Evolutionary conservation across 2,113 vertebrate genomes (phyloP), one percentile per base, ranked within the genome.

Genomic region (Cisticola juncidis): DNA sequence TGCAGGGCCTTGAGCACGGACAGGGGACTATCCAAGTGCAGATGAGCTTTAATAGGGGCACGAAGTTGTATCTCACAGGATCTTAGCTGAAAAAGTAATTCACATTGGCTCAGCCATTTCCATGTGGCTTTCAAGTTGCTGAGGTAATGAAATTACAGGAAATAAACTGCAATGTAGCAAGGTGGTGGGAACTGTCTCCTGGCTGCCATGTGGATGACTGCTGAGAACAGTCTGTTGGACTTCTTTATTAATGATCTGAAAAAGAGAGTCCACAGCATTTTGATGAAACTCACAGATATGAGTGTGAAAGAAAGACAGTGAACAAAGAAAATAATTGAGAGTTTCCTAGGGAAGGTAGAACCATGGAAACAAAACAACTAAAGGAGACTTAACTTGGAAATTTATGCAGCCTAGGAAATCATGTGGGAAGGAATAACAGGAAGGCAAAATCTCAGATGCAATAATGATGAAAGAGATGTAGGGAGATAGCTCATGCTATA

Each of bases 71-170:
- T 56, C 69, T 86, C 47, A 62, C 61, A 83, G 47, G 40, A 86
- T 86, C 72, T 78, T 68, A 79, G 69, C 80, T 84, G 69, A 93
- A 88, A 91, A 96, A 88, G 44, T 53, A 92, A 86, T 94, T 93
- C 76, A 61, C 66, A 64, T 71, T 74, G 88, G 31, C 73, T 81
- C 90, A 82, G 51, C 28, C 64, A 71, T 88, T 92, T 94, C 85
- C 92, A 93, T 79, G 62, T 72, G 79, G 65, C 72, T 95, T 95
- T 95, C 69, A 94, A 88, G 60, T 61, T 80, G 58, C 45, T 86
- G 83, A 88, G 79, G 86, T 71, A 90, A 94, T 60, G 72, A 95
- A 93, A 96, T 56, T 35, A 84, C 90, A 96, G 92, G 93, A 96
- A 95, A 90, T 96, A 94, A 88, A 23, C 68, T 65, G 88, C 92